Conservation (phyloP, 2,888 invertebrate genomes). For the Kuschelorhynchus macadamiae region DNA sequence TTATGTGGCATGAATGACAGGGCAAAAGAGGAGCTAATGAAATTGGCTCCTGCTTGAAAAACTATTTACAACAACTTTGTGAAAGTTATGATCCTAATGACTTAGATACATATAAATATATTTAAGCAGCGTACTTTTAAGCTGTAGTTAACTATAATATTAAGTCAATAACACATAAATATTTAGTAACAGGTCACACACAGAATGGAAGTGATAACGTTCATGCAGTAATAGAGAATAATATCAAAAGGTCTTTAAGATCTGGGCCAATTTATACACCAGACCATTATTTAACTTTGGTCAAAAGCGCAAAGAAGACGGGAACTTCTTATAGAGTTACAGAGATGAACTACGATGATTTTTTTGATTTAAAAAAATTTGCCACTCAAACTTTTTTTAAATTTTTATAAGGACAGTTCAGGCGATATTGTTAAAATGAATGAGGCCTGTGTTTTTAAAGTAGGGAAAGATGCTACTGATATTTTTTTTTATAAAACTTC, state of each 20-base stretch:
- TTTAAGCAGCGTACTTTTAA: conserved; percentile 8
- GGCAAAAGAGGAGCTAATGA: conserved; percentile 21
- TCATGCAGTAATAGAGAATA: conserved; percentile 16
- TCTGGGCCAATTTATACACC: conserved; percentile 14
- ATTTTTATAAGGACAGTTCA: conserved; percentile 26
- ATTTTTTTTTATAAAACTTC: conserved; percentile 15
- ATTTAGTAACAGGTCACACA: conserved; percentile 9
- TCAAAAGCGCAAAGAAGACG: conserved; percentile 23
- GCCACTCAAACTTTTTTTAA: conserved; percentile 28
- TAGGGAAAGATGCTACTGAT: conserved; percentile 6
- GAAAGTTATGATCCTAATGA: conserved; percentile 8
- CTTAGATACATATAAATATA: conserved; percentile 12
- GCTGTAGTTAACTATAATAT: conserved; percentile 14
- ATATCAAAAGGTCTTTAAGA: conserved; percentile 12
- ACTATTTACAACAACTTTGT: conserved; percentile 1
- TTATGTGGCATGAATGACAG: conserved; percentile 26
- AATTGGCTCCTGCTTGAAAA: conserved; percentile 9
- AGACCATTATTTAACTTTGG: conserved; percentile 7
- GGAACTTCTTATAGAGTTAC: conserved; percentile 19
- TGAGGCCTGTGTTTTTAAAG: conserved; percentile 8
- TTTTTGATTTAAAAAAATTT: conserved; percentile 27
- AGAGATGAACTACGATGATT: conserved; percentile 25
- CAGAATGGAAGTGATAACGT: conserved; percentile 15
- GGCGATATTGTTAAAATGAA: conserved; percentile 10
- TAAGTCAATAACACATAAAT: conserved; percentile 19